Percentiles rank a stretch among this genome's conserved stretches.
These are phyloP conservation scores for Haplochromis burtoni DNA, from an alignment of 2,113 vertebrate species.

Conservation along the genomic window DNA sequence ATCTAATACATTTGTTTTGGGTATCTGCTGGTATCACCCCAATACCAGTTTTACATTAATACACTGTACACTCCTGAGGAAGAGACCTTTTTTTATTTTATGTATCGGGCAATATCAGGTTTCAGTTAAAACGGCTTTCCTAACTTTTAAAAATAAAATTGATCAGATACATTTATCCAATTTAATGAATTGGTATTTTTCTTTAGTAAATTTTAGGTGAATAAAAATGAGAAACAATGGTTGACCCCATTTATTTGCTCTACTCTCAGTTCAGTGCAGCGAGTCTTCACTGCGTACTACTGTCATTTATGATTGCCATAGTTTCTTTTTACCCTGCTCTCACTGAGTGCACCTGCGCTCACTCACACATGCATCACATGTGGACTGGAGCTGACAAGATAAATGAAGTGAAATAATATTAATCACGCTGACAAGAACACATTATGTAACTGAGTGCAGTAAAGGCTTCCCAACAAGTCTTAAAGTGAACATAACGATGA, in stretches of 20 bases:
- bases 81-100: neutral
- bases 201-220: rapidly evolving
- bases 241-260: neutral
- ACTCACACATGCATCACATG: neutral
- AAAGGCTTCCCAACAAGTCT: neutral
- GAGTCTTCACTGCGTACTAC: neutral
- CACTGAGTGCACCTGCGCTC: neutral
- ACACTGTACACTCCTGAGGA: neutral
- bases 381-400: neutral
- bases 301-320: neutral
- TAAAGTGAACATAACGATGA: neutral
- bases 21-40: neutral
- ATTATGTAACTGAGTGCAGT: neutral
- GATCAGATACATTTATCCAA: neutral
- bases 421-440: neutral
- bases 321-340: neutral
- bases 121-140: neutral
- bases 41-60: neutral
- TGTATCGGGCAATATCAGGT: neutral
- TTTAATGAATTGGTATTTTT: neutral
- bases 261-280: neutral
- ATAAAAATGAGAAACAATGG: neutral
- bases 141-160: neutral
- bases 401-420: neutral
- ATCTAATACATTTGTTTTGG: neutral